phyloP scores from a whole-genome alignment of 2,888 invertebrate genomes.

The Dasypolia templi region DNA sequence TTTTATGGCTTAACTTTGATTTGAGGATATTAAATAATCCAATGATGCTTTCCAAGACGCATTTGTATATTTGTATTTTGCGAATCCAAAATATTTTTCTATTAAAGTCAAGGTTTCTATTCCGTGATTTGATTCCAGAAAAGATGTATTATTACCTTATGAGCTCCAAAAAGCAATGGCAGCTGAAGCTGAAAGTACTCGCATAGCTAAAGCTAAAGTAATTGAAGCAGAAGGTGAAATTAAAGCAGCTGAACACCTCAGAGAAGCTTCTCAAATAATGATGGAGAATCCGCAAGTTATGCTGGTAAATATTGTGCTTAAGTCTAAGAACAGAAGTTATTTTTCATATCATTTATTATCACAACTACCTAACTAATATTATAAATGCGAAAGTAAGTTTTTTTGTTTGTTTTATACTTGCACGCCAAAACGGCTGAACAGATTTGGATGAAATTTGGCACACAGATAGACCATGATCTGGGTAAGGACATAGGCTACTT shows the following conservation, averaged over 20 bases:
- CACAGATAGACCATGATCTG: no score
- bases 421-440: no score
- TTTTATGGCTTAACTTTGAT: not conserved
- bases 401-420: no score
- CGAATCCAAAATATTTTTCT: not conserved
- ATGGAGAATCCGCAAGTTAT: conserved; percentile 76
- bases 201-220: conserved; percentile 79
- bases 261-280: conserved; percentile 76
- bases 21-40: no score
- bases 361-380: no score
- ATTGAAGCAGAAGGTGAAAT: conserved; percentile 82
- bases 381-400: no score
- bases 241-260: conserved; percentile 78
- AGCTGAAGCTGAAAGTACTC: conserved; percentile 81
- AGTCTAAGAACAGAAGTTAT: conserved; percentile 59
- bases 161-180: conserved; percentile 83
- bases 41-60: not conserved
- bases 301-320: conserved; percentile 73
- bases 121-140: conserved; percentile 68
- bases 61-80: not conserved
- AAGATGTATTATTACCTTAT: conserved; percentile 76
- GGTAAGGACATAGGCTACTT: no score
- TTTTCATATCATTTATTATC: not conserved
- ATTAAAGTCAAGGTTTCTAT: not conserved
- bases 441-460: no score